Evolutionary conservation across 2,888 invertebrate species (phyloP).

Genomic region (Selenia dentaria): DNA sequence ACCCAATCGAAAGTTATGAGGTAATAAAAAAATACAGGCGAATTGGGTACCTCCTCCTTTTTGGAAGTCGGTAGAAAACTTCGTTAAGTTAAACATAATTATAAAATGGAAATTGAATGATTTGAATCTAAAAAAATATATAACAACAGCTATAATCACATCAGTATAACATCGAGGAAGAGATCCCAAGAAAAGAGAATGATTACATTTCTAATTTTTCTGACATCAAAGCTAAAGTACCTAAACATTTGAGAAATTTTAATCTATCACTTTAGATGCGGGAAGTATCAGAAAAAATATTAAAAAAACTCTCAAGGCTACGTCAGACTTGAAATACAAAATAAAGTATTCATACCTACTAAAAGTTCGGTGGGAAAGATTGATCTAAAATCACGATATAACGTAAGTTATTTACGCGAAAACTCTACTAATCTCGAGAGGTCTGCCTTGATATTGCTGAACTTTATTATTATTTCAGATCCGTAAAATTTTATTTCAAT

Average conservation of each 20-base stretch:
- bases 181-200: too few relatives aligned
- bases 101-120: too few relatives aligned
- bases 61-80: too few relatives aligned
- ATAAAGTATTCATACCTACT: constrained; percentile 42
- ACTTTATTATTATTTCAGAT: constrained; percentile 28
- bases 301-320: constrained; percentile 24
- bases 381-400: constrained; percentile 39
- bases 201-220: not conserved
- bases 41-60: too few relatives aligned
- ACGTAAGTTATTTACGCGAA: constrained; percentile 36
- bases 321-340: constrained; percentile 31
- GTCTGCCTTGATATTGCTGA: constrained; percentile 21
- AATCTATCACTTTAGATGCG: constrained; percentile 15
- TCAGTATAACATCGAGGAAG: too few relatives aligned
- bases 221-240: not conserved
- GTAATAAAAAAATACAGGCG: too few relatives aligned
- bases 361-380: constrained; percentile 41
- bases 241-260: constrained; percentile 2
- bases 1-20: too few relatives aligned
- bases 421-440: constrained; percentile 31
- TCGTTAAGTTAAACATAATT: too few relatives aligned
- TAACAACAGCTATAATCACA: too few relatives aligned
- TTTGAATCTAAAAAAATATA: too few relatives aligned
- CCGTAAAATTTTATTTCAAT: constrained; percentile 25
- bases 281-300: not conserved